These are phyloP conservation scores for Lutjanus argentimaculatus DNA, from an alignment of 2,797 vertebrate genomes.

Conservation along the genomic window DNA sequence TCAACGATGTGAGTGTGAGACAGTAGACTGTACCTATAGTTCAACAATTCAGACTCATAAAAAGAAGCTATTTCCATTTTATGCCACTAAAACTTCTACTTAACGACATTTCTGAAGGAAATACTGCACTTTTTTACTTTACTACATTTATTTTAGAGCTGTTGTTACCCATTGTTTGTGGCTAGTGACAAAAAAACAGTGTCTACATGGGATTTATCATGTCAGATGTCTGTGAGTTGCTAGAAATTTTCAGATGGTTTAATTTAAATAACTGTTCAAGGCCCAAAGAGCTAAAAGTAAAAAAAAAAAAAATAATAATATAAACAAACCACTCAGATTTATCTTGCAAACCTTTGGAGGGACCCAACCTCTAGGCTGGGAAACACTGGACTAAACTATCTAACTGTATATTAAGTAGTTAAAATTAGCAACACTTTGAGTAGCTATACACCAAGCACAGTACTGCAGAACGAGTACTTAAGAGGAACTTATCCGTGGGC, in stretches of 20 bases:
- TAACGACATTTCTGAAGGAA: background rate
- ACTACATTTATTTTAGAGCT: background rate
- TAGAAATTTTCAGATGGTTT: too few species aligned
- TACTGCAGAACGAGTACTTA: too few species aligned
- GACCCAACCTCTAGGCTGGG: too few species aligned
- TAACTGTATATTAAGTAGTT: background rate
- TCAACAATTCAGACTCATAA: background rate
- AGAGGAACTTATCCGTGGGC: too few species aligned
- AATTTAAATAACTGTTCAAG: background rate
- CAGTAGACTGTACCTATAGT: background rate
- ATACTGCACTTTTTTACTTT: background rate
- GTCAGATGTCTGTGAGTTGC: too few species aligned
- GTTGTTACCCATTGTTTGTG: background rate
- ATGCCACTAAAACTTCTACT: background rate
- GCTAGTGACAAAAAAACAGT: background rate
- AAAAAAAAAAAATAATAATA: too few species aligned
- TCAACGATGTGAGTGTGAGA: slow-evolving; percentile 4
- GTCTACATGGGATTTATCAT: too few species aligned
- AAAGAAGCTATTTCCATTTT: background rate
- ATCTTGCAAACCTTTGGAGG: too few species aligned
- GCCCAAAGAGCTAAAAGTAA: background rate
- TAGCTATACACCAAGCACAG: too few species aligned
- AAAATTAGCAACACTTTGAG: background rate
- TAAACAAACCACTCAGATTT: too few species aligned
- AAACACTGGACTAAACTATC: slow-evolving; percentile 1